These are phyloP conservation scores for Cassiopea andromeda DNA, from an alignment of 30 jellyfish, hydroid and myxozoan genomes.

Conservation along the genomic window DNA sequence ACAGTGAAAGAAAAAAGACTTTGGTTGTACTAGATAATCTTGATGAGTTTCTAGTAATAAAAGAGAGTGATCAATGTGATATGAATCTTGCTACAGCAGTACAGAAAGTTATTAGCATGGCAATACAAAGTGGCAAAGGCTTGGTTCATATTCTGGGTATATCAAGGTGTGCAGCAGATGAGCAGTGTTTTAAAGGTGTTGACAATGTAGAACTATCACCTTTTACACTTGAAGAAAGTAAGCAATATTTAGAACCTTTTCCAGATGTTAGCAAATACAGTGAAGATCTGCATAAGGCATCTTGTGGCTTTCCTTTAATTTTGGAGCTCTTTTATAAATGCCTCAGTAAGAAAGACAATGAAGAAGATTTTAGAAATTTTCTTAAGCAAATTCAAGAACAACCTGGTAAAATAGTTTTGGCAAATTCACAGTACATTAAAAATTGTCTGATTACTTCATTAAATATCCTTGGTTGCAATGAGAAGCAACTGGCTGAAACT, in stretches of 20 bases:
- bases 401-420: not conserved
- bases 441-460: not conserved
- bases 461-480: not conserved
- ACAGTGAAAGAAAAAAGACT: not conserved
- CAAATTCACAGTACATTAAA: not conserved
- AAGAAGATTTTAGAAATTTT: not conserved
- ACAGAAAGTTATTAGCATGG: not conserved
- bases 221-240: not conserved
- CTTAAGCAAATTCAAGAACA: not conserved
- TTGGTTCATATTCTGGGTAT: not conserved
- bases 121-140: not conserved
- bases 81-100: not conserved
- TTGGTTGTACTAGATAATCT: not conserved
- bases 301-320: not conserved
- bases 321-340: not conserved
- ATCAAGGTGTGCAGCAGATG: conserved; percentile 1
- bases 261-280: not conserved
- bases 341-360: not conserved
- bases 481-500: not conserved
- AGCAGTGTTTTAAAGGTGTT: not conserved
- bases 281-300: not conserved
- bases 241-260: not conserved
- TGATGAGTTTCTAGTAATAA: not conserved
- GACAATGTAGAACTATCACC: not conserved
- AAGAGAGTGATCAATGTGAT: not conserved